Evolutionary conservation across 2,797 vertebrate genomes (phyloP), one percentile per base, ranked within the genome.

Genomic region (Pseudotriccus pelzelni): DNA sequence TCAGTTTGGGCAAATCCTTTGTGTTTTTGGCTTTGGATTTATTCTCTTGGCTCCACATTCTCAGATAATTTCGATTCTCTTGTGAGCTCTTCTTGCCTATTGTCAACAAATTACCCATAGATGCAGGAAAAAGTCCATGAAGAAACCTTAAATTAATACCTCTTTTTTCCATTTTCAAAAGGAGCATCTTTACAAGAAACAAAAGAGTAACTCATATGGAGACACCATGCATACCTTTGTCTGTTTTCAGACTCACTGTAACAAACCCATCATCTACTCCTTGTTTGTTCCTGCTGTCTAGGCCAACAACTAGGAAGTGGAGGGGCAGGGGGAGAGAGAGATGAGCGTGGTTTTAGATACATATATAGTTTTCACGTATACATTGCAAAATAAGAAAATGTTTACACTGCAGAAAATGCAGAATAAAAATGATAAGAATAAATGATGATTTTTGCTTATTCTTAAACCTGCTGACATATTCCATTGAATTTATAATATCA

Each of bases 241-340:
- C 99, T 10, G 98, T 98, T 98, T 98, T 99, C 90, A 99, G 99
- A 59, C 98, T 99, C 94, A 99, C 99, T 68, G 98, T 98, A 82
- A 99, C 99, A 87, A 99, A 99, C 50, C 99, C 99, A 36, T 99
- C 99, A 6, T 99, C 99, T 77, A 97, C 96, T 70, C 98, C 98
- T 46, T 93, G 98, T 89, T 98, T 99, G 97, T 90, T 98, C 95
- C 98, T 99, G 87, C 98, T 98, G 59, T 99, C 98, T 15, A 98
- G 95, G 28, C 99, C 99, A 98, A 98, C 96, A 84, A 98, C 98
- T 98, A 18, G 69, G 74, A 95, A 59, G 90, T 13, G 66, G 56
- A 90, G 12, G 37, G 64, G 86, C 12, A 10, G 74, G 19, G 37
- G 46, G 47, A 93, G 66, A 97, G 53, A 90, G 52, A 95, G 25